Conservation (phyloP, 2,113 vertebrate species). For the Pithys albifrons region DNA sequence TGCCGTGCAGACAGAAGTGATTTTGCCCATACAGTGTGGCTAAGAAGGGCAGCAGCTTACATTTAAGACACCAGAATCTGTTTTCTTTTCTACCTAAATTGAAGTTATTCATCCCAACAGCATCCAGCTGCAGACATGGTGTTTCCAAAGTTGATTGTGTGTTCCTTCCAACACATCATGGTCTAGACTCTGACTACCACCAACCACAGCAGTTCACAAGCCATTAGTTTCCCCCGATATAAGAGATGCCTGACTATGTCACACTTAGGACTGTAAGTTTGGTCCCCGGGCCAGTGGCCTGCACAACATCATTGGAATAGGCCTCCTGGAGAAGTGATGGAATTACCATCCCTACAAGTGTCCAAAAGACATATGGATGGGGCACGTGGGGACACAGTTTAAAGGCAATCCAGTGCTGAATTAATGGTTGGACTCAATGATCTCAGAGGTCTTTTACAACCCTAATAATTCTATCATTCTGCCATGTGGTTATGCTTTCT, state of each 20-base stretch:
- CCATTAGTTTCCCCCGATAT: background rate
- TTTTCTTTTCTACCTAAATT: background rate
- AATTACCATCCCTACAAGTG: background rate
- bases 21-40: background rate
- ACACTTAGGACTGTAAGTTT: background rate
- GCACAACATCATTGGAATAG: background rate
- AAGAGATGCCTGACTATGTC: background rate
- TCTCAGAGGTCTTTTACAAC: background rate
- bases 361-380: fast-evolving
- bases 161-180: background rate
- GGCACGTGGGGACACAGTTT: background rate
- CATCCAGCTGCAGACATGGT: background rate
- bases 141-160: background rate
- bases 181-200: background rate
- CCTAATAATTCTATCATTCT: background rate
- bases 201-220: background rate
- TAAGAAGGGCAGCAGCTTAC: background rate
- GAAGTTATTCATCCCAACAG: background rate
- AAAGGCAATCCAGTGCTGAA: background rate
- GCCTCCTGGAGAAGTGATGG: background rate
- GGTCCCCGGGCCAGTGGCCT: background rate
- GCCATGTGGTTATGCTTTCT: background rate
- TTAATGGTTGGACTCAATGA: background rate
- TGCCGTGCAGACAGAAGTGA: background rate
- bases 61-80: background rate